Conservation (phyloP, 2,113 vertebrate species). For the Neogale vison region DNA sequence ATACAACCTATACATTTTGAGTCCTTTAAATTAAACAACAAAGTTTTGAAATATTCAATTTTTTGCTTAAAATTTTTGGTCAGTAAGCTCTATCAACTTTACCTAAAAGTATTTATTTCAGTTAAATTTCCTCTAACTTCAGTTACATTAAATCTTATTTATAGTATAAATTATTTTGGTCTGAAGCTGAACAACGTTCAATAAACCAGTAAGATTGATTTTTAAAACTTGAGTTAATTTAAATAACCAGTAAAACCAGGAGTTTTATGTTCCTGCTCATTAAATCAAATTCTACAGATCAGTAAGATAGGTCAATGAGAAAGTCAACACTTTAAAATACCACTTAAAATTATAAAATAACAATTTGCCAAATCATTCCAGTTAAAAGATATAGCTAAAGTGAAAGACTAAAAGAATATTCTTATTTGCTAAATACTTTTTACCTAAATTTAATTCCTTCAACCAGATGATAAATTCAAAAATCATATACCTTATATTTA, state of each 20-base stretch:
- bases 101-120: conserved; percentile 40
- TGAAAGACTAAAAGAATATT: neutral
- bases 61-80: neutral
- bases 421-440: neutral
- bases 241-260: conserved; percentile 31
- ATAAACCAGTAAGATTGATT: neutral
- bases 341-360: conserved; percentile 42
- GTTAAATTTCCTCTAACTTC: conserved; percentile 13
- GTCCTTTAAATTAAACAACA: conserved; percentile 22
- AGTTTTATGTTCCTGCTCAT: conserved; percentile 20
- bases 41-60: neutral
- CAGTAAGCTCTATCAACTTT: conserved; percentile 41
- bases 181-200: conserved; percentile 4
- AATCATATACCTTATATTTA: conserved; percentile 93
- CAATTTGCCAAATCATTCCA: conserved; percentile 18
- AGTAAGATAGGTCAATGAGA: neutral
- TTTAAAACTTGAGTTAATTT: conserved; percentile 42
- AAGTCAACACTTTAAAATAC: conserved; percentile 33
- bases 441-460: neutral
- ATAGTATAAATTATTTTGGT: conserved; percentile 34
- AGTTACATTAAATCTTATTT: conserved; percentile 2
- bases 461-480: neutral
- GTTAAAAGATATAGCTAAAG: conserved; percentile 14
- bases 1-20: conserved; percentile 1
- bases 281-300: conserved; percentile 37